phyloP scores from a whole-genome alignment of 30 jellyfish, hydroid and myxozoan species.

The Mastigias papua region DNA sequence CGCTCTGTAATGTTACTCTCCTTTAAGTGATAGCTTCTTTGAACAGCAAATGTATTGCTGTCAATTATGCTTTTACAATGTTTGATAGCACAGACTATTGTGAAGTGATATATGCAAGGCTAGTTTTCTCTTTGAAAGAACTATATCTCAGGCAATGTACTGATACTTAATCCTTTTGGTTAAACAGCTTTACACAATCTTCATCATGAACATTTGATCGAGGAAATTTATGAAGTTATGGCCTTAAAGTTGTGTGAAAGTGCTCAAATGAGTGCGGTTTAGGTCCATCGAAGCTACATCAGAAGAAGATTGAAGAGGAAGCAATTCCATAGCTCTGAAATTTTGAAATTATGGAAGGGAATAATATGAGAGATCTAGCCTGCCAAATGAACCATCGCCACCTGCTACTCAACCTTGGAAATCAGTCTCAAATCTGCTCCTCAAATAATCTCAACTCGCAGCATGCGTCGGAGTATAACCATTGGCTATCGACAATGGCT shows the following conservation, averaged over 20 bases:
- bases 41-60: too few species aligned
- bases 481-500: conserved; percentile 56
- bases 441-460: conserved; percentile 21
- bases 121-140: neutral
- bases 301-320: neutral
- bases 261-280: neutral
- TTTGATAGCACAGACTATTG: neutral
- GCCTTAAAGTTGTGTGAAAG: neutral
- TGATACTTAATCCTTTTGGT: neutral
- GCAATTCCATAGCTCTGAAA: neutral
- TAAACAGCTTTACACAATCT: neutral
- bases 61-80: too few species aligned
- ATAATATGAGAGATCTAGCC: conserved; percentile 36
- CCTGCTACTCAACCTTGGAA: conserved; percentile 28
- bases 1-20: too few species aligned
- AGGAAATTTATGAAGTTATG: neutral
- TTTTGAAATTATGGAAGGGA: conserved; percentile 9
- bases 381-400: conserved; percentile 54
- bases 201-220: neutral
- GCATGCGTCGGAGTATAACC: conserved; percentile 22
- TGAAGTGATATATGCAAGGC: neutral
- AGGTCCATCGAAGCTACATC: neutral
- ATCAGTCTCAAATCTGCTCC: conserved; percentile 61
- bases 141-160: neutral
- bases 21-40: too few species aligned